Percentiles rank a stretch among this genome's conserved stretches.
These are phyloP conservation scores for Poecilia gillii DNA, from an alignment of 2,797 vertebrate genomes.

Conservation along the genomic window DNA sequence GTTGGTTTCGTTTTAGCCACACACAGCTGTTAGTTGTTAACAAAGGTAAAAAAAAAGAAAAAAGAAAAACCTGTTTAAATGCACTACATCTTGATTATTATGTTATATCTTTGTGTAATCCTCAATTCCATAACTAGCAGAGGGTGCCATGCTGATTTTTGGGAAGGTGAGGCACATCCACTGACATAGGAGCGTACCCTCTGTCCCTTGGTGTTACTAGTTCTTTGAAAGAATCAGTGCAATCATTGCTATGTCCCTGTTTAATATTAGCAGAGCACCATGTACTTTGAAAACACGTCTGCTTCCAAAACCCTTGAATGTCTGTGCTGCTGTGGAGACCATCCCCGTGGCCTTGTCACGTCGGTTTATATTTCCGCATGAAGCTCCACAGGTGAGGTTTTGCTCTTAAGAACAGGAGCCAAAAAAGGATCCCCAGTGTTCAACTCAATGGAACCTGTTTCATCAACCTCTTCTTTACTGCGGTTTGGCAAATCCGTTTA, in stretches of 20 bases:
- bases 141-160: background rate
- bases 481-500: slow-evolving; percentile 1
- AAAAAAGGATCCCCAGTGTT: background rate
- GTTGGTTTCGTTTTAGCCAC: background rate
- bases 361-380: slow-evolving; percentile 1
- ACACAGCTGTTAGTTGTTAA: background rate
- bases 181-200: background rate
- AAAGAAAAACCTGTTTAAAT: background rate
- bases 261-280: background rate
- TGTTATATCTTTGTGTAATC: background rate
- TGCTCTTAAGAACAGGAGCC: background rate
- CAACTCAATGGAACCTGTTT: background rate
- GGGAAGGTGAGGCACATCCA: background rate
- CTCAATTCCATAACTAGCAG: background rate
- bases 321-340: background rate
- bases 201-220: background rate
- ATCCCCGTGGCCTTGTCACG: background rate
- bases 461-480: background rate
- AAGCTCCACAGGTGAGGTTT: background rate
- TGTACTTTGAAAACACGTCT: background rate
- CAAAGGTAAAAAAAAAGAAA: background rate
- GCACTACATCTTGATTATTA: background rate
- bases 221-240: background rate
- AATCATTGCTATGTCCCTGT: background rate
- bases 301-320: background rate